Evolutionary conservation across 2,888 invertebrate species (phyloP).

Genomic region (Lasioglossum lativentre): DNA sequence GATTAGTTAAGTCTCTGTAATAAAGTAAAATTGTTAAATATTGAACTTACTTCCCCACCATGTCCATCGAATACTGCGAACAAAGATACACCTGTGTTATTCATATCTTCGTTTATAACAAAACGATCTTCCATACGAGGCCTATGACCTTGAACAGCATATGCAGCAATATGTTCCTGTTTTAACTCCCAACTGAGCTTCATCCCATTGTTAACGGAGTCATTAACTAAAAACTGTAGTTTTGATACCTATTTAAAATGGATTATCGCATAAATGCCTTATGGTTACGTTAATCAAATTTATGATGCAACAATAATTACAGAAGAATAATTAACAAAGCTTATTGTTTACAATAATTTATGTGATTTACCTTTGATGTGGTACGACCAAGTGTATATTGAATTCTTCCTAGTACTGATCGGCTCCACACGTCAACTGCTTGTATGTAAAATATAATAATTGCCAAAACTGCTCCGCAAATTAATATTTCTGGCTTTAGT

Average conservation of each 20-base stretch:
- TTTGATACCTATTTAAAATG: slow-evolving; percentile 74
- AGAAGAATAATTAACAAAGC: neutral
- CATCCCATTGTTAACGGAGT: slow-evolving; percentile 81
- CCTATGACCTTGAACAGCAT: slow-evolving; percentile 95
- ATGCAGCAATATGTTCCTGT: slow-evolving; percentile 92
- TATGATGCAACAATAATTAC: neutral
- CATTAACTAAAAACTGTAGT: slow-evolving; percentile 80
- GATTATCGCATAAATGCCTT: neutral
- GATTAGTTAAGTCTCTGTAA: neutral
- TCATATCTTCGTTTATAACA: slow-evolving; percentile 94
- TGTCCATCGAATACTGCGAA: slow-evolving; percentile 98
- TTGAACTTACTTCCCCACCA: slow-evolving; percentile 90
- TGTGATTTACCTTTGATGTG: slow-evolving; percentile 85
- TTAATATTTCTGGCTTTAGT: slow-evolving; percentile 92
- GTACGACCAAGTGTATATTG: slow-evolving; percentile 89
- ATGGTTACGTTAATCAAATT: neutral
- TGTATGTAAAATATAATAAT: slow-evolving; percentile 92
- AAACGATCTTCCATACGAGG: slow-evolving; percentile 98
- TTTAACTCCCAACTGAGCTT: slow-evolving; percentile 91
- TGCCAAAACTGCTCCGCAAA: slow-evolving; percentile 90
- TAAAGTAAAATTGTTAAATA: neutral
- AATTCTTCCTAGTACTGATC: slow-evolving; percentile 89
- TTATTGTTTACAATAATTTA: neutral
- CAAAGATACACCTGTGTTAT: slow-evolving; percentile 93
- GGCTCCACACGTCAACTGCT: slow-evolving; percentile 93